These are phyloP conservation scores for Pseudococcus longispinus DNA, from an alignment of 2,888 invertebrate species.

Conservation along the genomic window DNA sequence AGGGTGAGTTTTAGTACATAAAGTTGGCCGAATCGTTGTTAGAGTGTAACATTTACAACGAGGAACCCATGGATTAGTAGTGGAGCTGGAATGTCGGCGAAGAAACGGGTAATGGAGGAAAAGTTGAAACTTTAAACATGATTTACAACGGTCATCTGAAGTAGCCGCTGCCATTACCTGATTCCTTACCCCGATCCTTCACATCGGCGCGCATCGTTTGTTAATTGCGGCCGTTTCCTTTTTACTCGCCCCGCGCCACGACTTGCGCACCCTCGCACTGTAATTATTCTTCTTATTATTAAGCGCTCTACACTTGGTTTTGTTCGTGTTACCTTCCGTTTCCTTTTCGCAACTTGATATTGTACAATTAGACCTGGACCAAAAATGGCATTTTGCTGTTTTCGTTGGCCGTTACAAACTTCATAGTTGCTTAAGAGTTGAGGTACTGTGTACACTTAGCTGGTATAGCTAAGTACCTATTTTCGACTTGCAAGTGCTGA, in stretches of 20 bases:
- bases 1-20: constrained; percentile 31
- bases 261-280: constrained; percentile 28
- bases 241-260: background rate
- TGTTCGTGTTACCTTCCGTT: constrained; percentile 30
- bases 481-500: too few relatives aligned
- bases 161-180: constrained; percentile 51
- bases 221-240: constrained; percentile 45
- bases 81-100: constrained; percentile 3
- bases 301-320: constrained; percentile 38
- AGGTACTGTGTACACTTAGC: background rate
- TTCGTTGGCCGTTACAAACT: constrained; percentile 3
- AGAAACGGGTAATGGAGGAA: constrained; percentile 28
- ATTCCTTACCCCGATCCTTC: constrained; percentile 37
- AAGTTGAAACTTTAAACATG: constrained; percentile 50
- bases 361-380: constrained; percentile 1
- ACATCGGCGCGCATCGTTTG: constrained; percentile 46
- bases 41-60: constrained; percentile 28
- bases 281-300: constrained; percentile 51
- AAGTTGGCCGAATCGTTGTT: constrained; percentile 31
- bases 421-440: background rate
- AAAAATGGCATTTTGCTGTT: constrained; percentile 21
- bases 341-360: constrained; percentile 27
- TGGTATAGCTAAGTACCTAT: background rate
- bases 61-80: constrained; percentile 19
- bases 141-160: constrained; percentile 53